These are phyloP conservation scores for Cheilinus undulatus DNA, from an alignment of 2,113 vertebrate species.

Conservation along the genomic window DNA sequence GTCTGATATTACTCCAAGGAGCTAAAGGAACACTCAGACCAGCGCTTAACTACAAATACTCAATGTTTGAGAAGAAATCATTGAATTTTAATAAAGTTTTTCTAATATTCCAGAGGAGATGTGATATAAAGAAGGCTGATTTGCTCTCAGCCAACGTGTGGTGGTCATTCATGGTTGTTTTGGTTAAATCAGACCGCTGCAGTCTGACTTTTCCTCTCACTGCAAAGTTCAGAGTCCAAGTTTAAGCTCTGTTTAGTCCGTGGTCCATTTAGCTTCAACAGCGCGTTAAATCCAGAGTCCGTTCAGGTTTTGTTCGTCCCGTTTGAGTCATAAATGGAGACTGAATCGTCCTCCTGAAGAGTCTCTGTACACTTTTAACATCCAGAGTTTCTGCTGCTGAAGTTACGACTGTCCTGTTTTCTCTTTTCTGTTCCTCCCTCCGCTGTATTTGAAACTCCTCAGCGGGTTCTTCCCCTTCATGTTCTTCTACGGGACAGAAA, in stretches of 20 bases:
- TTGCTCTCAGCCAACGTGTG: too few relatives aligned
- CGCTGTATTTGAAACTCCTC: conserved; percentile 80
- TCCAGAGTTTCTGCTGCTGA: not conserved
- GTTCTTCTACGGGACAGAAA: conserved; percentile 59
- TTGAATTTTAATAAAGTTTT: conserved; percentile 33
- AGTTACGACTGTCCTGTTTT: conserved; percentile 54
- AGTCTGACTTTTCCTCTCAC: not conserved
- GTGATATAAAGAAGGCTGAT: conserved; percentile 10
- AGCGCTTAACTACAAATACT: not conserved
- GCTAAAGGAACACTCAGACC: too few relatives aligned
- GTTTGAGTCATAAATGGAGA: not conserved
- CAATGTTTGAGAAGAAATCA: not conserved
- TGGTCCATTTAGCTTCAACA: not conserved
- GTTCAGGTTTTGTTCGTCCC: not conserved
- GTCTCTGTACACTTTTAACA: not conserved
- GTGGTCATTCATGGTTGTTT: too few relatives aligned
- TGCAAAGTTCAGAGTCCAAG: not conserved
- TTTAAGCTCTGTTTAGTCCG: not conserved
- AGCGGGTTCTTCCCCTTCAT: conserved; percentile 78
- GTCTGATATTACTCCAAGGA: too few relatives aligned
- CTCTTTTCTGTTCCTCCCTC: conserved; percentile 33
- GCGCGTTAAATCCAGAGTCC: not conserved
- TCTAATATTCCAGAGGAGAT: not conserved
- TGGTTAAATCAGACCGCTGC: too few relatives aligned
- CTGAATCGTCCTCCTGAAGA: not conserved